Evolutionary conservation across 1,140 invertebrate species (phyloP), one percentile per base, ranked within the genome.

Genomic region (Drosophila sturtevanti): DNA sequence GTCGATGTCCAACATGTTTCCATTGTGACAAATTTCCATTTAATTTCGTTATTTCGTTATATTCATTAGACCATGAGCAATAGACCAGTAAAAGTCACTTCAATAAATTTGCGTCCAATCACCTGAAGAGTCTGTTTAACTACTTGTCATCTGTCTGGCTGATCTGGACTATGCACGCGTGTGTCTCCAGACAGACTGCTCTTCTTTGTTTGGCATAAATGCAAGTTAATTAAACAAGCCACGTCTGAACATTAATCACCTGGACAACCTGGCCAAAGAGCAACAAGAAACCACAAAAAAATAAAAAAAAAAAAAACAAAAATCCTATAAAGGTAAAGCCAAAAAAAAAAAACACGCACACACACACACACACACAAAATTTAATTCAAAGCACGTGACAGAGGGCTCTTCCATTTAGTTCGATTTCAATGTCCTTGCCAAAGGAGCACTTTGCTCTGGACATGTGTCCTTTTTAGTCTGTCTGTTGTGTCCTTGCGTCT

Each of bases 171-270:
- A 31, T 55, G 18, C 12, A 14, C 55, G 56, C 51, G 27, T 51
- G 44, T 56, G 41, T 27, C 11, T 65, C 18, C 41, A 48, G 41
- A 48, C 41, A 48, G 41, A 10, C 6, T 48, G 16, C 41, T 21
- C 41, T 31, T 55, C 18, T 59, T 59, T 66, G 56, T 10, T 27
- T 44, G 62, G 54, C 59, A 55, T 70, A 54, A 78, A 75, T 75
- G 71, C 82, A 81, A 81, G 82, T 79, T 87, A 87, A 81, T 87
- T 87, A 87, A 81, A 81, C 79, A 87, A 73, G 77, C 79, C 72
- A 69, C 71, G 68, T 64, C 38, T 72, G 63, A 68, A 77, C 82
- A 87, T 87, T 87, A 87, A 87, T 87, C 82, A 87, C 82, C 79
- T 81, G 82, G 72, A 67, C 41, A 48, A 48, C 41, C 41, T 48